Conservation (phyloP, 2,797 vertebrate species). For the Fistularia commersonii region DNA sequence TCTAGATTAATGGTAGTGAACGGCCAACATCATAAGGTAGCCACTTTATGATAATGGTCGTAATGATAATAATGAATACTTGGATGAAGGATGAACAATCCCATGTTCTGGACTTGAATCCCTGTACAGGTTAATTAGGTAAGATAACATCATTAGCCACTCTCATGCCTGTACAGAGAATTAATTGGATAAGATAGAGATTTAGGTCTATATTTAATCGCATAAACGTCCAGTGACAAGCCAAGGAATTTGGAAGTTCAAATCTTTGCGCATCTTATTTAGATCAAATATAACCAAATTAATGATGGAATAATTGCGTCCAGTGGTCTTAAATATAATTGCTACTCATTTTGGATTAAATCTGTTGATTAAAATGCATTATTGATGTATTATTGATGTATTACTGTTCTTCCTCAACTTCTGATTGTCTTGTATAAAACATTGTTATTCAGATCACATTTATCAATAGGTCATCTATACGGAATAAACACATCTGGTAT, state of each 20-base stretch:
- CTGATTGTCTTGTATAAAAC: slow-evolving; percentile 13
- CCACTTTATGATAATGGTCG: slow-evolving; percentile 76
- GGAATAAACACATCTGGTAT: background rate
- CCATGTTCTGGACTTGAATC: slow-evolving; percentile 77
- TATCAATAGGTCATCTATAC: background rate
- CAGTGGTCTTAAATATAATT: no score
- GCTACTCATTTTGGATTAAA: no score
- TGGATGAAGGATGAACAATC: slow-evolving; percentile 79
- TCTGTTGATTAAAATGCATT: slow-evolving; percentile 31
- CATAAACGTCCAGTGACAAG: slow-evolving; percentile 72
- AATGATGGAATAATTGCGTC: slow-evolving; percentile 57
- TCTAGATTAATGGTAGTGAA: slow-evolving; percentile 76
- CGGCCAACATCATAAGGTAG: slow-evolving; percentile 74
- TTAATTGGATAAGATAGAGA: slow-evolving; percentile 81
- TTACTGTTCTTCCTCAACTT: slow-evolving; percentile 42
- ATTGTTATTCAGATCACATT: slow-evolving; percentile 1
- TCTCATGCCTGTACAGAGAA: slow-evolving; percentile 76
- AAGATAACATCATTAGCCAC: slow-evolving; percentile 86
- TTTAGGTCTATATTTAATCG: slow-evolving; percentile 81
- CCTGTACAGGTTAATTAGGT: slow-evolving; percentile 86
- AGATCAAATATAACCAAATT: slow-evolving; percentile 67
- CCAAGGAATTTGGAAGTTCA: slow-evolving; percentile 61
- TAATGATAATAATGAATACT: slow-evolving; percentile 82
- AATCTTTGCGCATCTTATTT: slow-evolving; percentile 73
- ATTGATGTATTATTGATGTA: slow-evolving; percentile 28